Evolutionary conservation across 2,113 vertebrate species (phyloP).

Genomic region (Aleadryas rufinucha): DNA sequence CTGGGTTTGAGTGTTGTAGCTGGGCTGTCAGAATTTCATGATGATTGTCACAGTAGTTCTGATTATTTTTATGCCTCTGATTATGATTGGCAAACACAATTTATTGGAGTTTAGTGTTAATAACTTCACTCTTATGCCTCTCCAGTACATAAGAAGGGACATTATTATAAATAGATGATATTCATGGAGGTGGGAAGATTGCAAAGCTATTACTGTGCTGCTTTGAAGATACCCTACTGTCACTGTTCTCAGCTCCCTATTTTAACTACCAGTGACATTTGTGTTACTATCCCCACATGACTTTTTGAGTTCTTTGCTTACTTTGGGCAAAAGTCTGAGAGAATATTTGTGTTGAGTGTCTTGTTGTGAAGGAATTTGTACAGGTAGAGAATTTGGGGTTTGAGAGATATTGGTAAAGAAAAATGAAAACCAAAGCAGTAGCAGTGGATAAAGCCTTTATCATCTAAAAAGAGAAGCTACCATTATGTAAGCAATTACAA

Average conservation of each 20-base stretch:
- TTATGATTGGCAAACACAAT: neutral
- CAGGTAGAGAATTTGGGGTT: neutral
- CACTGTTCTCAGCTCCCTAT: neutral
- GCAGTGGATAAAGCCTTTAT: neutral
- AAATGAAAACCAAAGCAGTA: neutral
- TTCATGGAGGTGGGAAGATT: neutral
- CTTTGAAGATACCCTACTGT: neutral
- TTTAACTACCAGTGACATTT: neutral
- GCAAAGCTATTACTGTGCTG: neutral
- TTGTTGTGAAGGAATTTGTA: neutral
- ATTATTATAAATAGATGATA: conserved; percentile 4
- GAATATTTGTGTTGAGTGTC: neutral
- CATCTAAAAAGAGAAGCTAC: neutral
- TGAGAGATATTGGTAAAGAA: neutral
- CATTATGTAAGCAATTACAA: neutral
- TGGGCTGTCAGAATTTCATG: neutral
- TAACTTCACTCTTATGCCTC: neutral
- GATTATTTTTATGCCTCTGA: neutral
- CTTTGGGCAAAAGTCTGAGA: neutral
- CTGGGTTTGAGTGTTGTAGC: neutral
- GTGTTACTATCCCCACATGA: neutral
- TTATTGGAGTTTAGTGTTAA: neutral
- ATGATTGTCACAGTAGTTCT: neutral
- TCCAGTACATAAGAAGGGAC: neutral
- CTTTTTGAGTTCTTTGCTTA: neutral